A percentile compares a stretch with the other conserved stretches of the same genome.
Conservation (phyloP, 1,140 invertebrate species). For the Cotesia glomerata region DNA sequence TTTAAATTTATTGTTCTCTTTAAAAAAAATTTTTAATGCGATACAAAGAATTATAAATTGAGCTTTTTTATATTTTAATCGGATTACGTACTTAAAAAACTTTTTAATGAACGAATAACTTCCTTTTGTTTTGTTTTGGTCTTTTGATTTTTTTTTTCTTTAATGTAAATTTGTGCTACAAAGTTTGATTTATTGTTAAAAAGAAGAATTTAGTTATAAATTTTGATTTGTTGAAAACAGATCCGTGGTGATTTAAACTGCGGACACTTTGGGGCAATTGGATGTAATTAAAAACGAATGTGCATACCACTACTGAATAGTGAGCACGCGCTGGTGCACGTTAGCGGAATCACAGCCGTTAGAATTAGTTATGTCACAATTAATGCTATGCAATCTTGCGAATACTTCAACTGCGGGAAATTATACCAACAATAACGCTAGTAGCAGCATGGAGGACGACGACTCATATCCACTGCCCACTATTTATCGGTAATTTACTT, state of each 20-base stretch:
- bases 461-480: slow-evolving; percentile 80
- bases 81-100: too few species aligned
- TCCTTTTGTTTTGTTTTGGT: too few species aligned
- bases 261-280: neutral
- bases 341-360: slow-evolving; percentile 17
- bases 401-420: slow-evolving; percentile 63
- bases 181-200: too few species aligned
- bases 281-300: slow-evolving; percentile 16
- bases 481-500: slow-evolving; percentile 76
- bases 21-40: too few species aligned
- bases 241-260: neutral
- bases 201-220: too few species aligned
- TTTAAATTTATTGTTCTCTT: too few species aligned
- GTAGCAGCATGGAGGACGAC: slow-evolving; percentile 70
- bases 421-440: slow-evolving; percentile 74
- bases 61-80: too few species aligned
- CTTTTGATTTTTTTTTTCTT: too few species aligned
- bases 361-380: slow-evolving; percentile 55
- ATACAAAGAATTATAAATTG: too few species aligned
- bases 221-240: neutral
- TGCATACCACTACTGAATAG: slow-evolving; percentile 1
- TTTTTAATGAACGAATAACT: too few species aligned
- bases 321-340: slow-evolving; percentile 16
- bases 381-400: slow-evolving; percentile 59
- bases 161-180: too few species aligned